phyloP scores from a whole-genome alignment of 1,140 invertebrate genomes.

The Drosophila nigromelanica region DNA sequence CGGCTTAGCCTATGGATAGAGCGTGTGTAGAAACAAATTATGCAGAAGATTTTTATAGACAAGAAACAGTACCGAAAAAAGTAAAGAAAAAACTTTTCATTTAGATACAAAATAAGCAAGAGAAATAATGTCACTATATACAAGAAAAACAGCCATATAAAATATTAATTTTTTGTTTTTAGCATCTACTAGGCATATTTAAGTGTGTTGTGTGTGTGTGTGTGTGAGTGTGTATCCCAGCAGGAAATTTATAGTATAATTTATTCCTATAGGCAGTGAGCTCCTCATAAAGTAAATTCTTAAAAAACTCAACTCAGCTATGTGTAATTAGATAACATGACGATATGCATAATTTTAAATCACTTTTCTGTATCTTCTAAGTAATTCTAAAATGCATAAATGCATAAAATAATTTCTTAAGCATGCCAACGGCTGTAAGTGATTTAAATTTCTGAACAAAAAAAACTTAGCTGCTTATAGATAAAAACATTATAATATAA shows the following conservation, averaged over 20 bases:
- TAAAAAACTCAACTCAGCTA: too few relatives aligned
- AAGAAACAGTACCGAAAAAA: conserved; percentile 75
- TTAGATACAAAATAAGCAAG: conserved; percentile 66
- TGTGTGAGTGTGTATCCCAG: conserved; percentile 20
- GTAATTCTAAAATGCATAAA: too few relatives aligned
- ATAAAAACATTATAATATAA: too few relatives aligned
- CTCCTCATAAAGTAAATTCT: too few relatives aligned
- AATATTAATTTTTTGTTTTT: neutral
- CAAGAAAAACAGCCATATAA: conserved; percentile 52
- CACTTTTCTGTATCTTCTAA: too few relatives aligned
- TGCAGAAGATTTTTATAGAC: conserved; percentile 64
- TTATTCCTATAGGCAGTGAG: too few relatives aligned
- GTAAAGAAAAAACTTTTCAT: conserved; percentile 77
- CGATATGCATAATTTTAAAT: too few relatives aligned
- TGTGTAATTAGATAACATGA: too few relatives aligned
- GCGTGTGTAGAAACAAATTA: conserved; percentile 72
- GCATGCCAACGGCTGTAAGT: too few relatives aligned
- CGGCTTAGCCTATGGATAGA: conserved; percentile 87
- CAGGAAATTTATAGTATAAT: conserved; percentile 3
- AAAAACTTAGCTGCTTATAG: too few relatives aligned
- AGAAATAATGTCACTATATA: conserved; percentile 48
- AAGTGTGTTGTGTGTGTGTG: conserved; percentile 40
- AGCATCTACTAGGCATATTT: conserved; percentile 33
- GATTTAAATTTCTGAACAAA: too few relatives aligned
- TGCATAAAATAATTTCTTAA: too few relatives aligned